These are phyloP conservation scores for Psammodynastes pulverulentus DNA, from an alignment of 2,113 vertebrate genomes.

Conservation along the genomic window DNA sequence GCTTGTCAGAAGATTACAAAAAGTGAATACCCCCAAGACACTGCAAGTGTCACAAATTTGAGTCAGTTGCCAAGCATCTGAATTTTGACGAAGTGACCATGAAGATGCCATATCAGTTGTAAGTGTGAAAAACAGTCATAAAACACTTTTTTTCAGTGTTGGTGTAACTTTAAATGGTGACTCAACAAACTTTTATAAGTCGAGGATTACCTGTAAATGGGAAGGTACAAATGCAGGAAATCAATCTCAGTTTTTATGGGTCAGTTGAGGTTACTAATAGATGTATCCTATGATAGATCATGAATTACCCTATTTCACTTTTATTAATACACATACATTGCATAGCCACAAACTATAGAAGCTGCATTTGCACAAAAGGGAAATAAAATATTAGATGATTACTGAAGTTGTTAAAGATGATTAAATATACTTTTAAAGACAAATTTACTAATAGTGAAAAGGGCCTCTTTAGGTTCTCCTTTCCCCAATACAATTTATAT, in stretches of 20 bases:
- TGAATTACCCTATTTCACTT: conserved; percentile 44
- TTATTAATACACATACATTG: conserved; percentile 67
- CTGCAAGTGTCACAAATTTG: too few relatives aligned
- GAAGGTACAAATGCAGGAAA: not conserved
- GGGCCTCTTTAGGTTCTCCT: conserved; percentile 41
- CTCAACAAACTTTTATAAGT: too few relatives aligned
- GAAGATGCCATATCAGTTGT: too few relatives aligned
- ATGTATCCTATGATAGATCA: not conserved
- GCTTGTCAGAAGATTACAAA: too few relatives aligned
- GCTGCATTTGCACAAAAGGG: conserved; percentile 41
- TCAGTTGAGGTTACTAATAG: not conserved
- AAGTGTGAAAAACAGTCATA: too few relatives aligned
- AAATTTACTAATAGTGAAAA: conserved; percentile 45
- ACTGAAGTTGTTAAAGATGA: too few relatives aligned
- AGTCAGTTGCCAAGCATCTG: too few relatives aligned
- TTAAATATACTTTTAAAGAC: conserved; percentile 35
- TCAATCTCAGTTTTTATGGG: not conserved
- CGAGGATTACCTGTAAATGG: not conserved
- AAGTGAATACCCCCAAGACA: too few relatives aligned
- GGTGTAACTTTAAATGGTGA: too few relatives aligned
- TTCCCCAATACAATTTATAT: conserved; percentile 9
- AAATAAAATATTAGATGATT: conserved; percentile 51
- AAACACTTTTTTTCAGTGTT: too few relatives aligned
- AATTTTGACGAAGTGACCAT: too few relatives aligned
- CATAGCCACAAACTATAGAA: conserved; percentile 69